Conservation (phyloP, 37 sponge, comb jelly and placozoan species). For the Axinella damicornis region DNA sequence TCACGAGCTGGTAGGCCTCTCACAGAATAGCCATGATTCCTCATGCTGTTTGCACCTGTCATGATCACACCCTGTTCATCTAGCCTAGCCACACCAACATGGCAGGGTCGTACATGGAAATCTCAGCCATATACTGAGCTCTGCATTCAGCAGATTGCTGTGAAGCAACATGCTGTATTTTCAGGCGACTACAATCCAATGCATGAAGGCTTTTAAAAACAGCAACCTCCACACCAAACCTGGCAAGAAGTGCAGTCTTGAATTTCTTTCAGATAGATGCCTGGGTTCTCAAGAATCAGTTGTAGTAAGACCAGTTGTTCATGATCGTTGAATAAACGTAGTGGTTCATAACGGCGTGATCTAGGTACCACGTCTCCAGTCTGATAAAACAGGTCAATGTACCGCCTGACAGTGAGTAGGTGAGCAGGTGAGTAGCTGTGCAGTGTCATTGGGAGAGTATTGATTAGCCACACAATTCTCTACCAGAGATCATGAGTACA, state of each 20-base stretch:
- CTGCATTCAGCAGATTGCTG: slow-evolving; percentile 20
- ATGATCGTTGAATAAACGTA: slow-evolving; percentile 3
- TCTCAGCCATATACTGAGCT: slow-evolving; percentile 40
- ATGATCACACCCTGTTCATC: slow-evolving; percentile 46
- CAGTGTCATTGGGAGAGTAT: neutral
- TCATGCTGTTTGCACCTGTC: slow-evolving; percentile 1
- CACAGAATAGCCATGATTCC: slow-evolving; percentile 10
- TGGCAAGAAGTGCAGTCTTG: neutral
- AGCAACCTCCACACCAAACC: neutral
- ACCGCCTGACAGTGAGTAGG: neutral
- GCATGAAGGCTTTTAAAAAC: slow-evolving; percentile 1
- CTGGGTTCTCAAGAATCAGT: slow-evolving; percentile 10
- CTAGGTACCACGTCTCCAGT: slow-evolving; percentile 19
- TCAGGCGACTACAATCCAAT: slow-evolving; percentile 36
- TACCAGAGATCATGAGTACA: slow-evolving; percentile 26
- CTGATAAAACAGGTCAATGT: slow-evolving; percentile 16
- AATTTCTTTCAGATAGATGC: slow-evolving; percentile 21
- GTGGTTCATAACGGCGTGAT: slow-evolving; percentile 4
- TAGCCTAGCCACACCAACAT: slow-evolving; percentile 39
- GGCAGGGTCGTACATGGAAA: slow-evolving; percentile 25
- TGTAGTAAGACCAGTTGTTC: slow-evolving; percentile 35
- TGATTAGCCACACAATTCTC: slow-evolving; percentile 34
- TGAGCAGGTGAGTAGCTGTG: neutral
- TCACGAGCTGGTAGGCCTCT: slow-evolving; percentile 11
- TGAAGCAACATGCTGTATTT: slow-evolving; percentile 12